Conservation (phyloP, 2,888 invertebrate species). For the Stenodera caucasica region DNA sequence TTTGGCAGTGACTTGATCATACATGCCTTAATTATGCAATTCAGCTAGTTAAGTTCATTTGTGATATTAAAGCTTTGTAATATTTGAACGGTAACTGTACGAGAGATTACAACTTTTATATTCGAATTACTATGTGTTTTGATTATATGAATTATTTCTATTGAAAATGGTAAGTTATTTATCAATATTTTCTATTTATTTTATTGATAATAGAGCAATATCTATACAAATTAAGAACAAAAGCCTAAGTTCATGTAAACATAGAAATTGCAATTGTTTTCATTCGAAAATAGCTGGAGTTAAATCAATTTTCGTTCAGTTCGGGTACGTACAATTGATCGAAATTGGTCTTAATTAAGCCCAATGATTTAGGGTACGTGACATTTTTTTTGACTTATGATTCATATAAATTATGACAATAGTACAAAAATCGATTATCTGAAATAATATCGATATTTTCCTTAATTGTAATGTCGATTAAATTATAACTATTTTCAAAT, state of each 20-base stretch:
- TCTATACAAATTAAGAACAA: not conserved
- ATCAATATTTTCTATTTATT: not conserved
- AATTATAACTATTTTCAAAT: conserved; percentile 17
- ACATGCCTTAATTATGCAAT: conserved; percentile 39
- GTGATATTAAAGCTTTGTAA: conserved; percentile 15
- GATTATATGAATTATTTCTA: conserved; percentile 8
- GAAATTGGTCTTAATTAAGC: conserved; percentile 4
- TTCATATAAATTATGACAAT: not conserved
- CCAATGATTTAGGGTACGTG: conserved; percentile 1
- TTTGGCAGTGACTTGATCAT: conserved; percentile 23
- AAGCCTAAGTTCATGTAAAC: not conserved
- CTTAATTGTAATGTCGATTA: too few species aligned
- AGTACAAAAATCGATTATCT: not conserved
- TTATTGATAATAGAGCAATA: not conserved
- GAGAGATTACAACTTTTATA: conserved; percentile 16
- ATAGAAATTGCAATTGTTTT: not conserved
- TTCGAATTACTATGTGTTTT: conserved; percentile 7
- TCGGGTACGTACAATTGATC: not conserved
- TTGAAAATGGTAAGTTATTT: conserved; percentile 15
- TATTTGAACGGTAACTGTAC: conserved; percentile 14
- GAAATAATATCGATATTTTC: too few species aligned
- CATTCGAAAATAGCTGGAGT: not conserved
- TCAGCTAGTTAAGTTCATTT: conserved; percentile 41
- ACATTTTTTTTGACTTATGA: not conserved
- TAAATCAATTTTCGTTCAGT: not conserved